Base-by-base conservation (phyloP, 2,113 vertebrate genomes). In the Corvus cornix region DNA sequence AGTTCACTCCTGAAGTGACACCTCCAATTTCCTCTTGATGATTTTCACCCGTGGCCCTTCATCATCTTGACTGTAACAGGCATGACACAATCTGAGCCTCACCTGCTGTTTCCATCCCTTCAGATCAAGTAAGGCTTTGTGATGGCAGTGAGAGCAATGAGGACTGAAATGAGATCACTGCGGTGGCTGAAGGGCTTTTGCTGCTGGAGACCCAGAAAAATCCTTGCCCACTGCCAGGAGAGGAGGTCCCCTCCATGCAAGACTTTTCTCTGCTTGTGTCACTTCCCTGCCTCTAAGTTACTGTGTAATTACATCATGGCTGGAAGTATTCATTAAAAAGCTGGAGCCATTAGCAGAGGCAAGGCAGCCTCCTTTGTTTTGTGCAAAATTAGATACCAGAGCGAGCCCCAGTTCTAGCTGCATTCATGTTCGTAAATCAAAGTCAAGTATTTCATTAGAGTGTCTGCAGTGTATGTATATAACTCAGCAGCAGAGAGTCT, bases 371-470 rank as follows among this genome's bases (percentile, higher is more conserved):
- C 87, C 56, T 96, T 96, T 95, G 93, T 96, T 95, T 95, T 48
- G 89, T 0, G 5, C 66, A 44, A 94, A 96, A 95, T 97, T 91
- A 96, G 93, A 87, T 60, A 72, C 15, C 80, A 94, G 84, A 0
- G 5, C 14, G 1, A 77, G 94, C 52, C 89, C 77, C 87, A 13
- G 69, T 62, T 84, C 91, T 89, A 84, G 62, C 81, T 78, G 89
- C 89, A 82, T 89, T 95, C 91, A 66, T 37, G 74, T 95, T 39
- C 62, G 37, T 96, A 97, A 95, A 95, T 97, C 96, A 96, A 95
- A 95, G 95, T 95, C 94, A 91, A 95, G 89, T 60, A 91, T 95
- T 97, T 96, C 95, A 96, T 97, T 95, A 97, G 84, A 81, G 74
- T 20, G 77, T 95, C 96, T 95, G 80, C 89, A 79, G 80, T 82